Base-by-base conservation (phyloP, 2,113 vertebrate species). In the Alces alces region DNA sequence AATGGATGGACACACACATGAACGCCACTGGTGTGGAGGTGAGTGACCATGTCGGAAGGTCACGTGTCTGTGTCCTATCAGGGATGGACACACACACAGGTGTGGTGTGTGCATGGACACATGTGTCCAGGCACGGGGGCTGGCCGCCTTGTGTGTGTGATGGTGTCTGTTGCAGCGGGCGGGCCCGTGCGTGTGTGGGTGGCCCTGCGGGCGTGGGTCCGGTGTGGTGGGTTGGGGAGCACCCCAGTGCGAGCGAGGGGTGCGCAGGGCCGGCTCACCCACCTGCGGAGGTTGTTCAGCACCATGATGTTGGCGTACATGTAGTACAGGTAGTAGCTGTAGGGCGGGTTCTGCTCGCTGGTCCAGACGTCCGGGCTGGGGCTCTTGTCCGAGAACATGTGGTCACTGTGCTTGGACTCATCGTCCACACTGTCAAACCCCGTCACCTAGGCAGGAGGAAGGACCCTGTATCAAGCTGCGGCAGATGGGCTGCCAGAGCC, bases 301-400 rank as follows among this genome's bases (percentile, higher is more conserved):
- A 99, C 99, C 99, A 99, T 99, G 98, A 99, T 99, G 99, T 99
- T 99, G 98, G 99, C 99, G 2, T 99, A 99, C 99, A 99, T 99
- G 90, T 99, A 99, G 98, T 99, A 99, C 94, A 99, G 98, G 98
- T 99, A 99, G 98, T 99, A 99, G 91, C 99, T 99, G 94, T 99
- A 99, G 0, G 99, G 99, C 1, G 99, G 99, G 98, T 99, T 99
- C 92, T 99, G 99, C 21, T 99, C 99, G 1, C 98, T 98, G 64
- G 98, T 99, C 99, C 99, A 99, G 28, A 98, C 97, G 91, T 99
- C 99, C 15, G 99, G 99, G 97, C 98, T 99, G 45, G 99, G 99
- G 98, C 99, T 99, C 95, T 99, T 99, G 95, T 99, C 99, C 21
- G 99, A 99, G 98, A 99, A 99, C 99, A 99, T 99, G 96, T 99